Evolutionary conservation across 53 echinoderm and acorn worm species (phyloP).

Genomic region (Zoroaster sp.): DNA sequence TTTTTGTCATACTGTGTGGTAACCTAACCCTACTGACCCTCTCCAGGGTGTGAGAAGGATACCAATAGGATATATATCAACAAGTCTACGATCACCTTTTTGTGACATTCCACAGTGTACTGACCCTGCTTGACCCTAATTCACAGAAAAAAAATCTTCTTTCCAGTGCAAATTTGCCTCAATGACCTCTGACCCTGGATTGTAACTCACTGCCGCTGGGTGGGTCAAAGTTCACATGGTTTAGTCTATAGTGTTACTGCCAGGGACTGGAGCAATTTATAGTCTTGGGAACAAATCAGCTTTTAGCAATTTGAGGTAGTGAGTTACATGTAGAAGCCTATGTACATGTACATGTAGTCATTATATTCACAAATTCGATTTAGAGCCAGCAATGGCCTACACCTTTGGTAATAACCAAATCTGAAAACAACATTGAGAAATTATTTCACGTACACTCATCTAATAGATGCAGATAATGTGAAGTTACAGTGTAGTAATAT

Average conservation of each 20-base stretch:
- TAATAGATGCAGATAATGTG: too few relatives aligned
- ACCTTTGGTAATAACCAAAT: too few relatives aligned
- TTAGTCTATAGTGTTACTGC: not conserved
- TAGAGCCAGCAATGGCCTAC: too few relatives aligned
- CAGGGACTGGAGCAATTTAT: too few relatives aligned
- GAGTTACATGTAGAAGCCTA: not conserved
- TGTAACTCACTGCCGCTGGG: not conserved
- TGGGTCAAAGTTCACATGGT: not conserved
- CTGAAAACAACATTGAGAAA: too few relatives aligned
- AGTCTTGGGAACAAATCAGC: too few relatives aligned
- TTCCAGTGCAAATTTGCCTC: constrained; percentile 38
- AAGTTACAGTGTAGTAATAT: too few relatives aligned
- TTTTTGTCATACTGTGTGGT: not conserved
- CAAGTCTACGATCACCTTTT: not conserved
- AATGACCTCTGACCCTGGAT: not conserved
- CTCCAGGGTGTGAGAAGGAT: not conserved
- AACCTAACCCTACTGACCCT: not conserved
- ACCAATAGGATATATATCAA: not conserved
- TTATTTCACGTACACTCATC: too few relatives aligned
- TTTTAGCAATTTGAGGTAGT: too few relatives aligned
- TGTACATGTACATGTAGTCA: not conserved
- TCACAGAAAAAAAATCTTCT: not conserved
- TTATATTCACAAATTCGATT: not conserved
- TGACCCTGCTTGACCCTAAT: constrained; percentile 16
- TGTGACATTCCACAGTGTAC: not conserved